Conservation (phyloP, 1,140 invertebrate species). For the Lasioglossum baleicum region DNA sequence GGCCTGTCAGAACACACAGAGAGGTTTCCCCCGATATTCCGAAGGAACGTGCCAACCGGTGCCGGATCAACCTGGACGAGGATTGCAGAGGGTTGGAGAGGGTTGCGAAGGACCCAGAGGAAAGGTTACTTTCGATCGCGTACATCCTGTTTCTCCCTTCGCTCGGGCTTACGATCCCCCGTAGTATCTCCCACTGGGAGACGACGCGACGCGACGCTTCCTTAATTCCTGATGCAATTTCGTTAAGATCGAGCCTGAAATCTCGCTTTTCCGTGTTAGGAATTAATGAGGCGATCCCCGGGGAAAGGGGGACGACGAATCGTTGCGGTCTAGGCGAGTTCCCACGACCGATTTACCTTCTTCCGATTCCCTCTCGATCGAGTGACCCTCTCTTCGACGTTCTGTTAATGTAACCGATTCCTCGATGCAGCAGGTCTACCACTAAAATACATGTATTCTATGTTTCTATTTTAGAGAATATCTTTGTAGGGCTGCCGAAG, state of each 20-base stretch:
- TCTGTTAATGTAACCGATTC: no score
- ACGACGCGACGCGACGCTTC: background rate
- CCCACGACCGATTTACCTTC: no score
- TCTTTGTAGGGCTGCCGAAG: no score
- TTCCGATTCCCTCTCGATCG: no score
- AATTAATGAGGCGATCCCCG: constrained; percentile 14
- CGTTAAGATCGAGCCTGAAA: constrained; percentile 15
- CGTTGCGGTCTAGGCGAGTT: no score
- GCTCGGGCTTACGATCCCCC: background rate
- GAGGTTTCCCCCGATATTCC: background rate
- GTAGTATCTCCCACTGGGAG: background rate
- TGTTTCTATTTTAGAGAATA: no score
- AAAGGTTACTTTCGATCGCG: background rate
- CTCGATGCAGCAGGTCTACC: no score
- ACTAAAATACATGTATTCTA: no score
- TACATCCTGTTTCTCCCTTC: no score
- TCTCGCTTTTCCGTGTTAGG: constrained; percentile 3
- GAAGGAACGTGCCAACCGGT: background rate
- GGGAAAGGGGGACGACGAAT: background rate
- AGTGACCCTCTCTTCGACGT: no score
- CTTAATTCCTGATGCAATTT: constrained; percentile 31
- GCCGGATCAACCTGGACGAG: background rate
- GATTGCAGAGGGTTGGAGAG: background rate
- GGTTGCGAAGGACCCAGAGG: no score
- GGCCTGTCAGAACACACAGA: background rate